Conservation (phyloP, 2,888 invertebrate species). For the Eumerus sabulonum region DNA sequence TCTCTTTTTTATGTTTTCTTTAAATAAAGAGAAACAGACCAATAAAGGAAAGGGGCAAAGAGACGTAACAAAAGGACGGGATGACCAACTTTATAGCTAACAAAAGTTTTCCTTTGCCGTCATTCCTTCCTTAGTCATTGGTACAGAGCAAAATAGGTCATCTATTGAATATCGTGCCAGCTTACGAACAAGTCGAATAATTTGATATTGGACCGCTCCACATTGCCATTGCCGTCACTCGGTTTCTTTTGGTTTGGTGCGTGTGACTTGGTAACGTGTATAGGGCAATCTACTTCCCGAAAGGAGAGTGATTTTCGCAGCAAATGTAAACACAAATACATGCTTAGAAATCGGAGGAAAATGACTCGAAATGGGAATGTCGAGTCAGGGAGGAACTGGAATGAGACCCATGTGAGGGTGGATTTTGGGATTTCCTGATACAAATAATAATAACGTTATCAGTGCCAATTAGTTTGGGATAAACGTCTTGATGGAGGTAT, state of each 20-base stretch:
- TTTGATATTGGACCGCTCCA: too few species aligned
- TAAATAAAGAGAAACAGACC: too few species aligned
- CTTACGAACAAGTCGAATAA: not conserved
- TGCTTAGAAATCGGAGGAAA: too few species aligned
- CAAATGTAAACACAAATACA: not conserved
- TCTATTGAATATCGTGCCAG: constrained; percentile 34
- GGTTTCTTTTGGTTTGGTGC: not conserved
- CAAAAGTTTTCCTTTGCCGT: constrained; percentile 39
- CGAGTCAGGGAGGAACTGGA: too few species aligned
- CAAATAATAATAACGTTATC: constrained; percentile 30
- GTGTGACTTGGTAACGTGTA: not conserved
- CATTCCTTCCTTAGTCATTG: constrained; percentile 26
- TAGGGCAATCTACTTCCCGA: not conserved
- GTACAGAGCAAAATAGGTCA: constrained; percentile 39
- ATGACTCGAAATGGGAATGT: too few species aligned
- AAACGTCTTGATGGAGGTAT: constrained; percentile 1
- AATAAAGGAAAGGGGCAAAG: not conserved
- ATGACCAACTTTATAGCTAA: constrained; percentile 50
- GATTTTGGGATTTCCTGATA: constrained; percentile 16
- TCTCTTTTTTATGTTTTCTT: constrained; percentile 15
- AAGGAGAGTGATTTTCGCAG: not conserved
- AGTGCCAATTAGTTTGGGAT: constrained; percentile 28
- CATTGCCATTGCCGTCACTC: too few species aligned
- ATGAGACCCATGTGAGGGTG: too few species aligned
- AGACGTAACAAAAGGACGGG: not conserved